Conservation (phyloP, 2,888 invertebrate species). For the Andrena marginata region DNA sequence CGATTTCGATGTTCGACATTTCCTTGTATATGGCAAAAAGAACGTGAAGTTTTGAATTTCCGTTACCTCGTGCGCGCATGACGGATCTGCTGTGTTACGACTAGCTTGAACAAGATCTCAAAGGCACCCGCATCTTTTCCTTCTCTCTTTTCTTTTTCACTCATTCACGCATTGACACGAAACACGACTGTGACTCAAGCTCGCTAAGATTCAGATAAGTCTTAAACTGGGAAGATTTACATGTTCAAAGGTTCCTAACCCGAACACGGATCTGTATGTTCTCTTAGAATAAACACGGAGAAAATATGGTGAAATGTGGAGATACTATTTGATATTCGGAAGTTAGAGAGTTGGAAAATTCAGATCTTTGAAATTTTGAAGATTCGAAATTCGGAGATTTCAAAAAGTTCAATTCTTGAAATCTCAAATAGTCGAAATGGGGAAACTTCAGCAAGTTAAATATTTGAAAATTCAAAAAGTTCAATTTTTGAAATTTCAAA, state of each 20-base stretch:
- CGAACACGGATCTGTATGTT: constrained; percentile 31
- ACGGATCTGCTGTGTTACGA: constrained; percentile 70
- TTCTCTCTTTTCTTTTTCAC: not conserved
- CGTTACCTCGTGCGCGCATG: constrained; percentile 41
- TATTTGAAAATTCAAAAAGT: too few species aligned
- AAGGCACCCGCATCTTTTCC: constrained; percentile 65
- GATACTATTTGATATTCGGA: not conserved
- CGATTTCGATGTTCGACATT: constrained; percentile 81
- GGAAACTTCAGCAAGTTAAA: too few species aligned
- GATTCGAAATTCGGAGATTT: too few species aligned
- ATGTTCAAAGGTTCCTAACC: constrained; percentile 21
- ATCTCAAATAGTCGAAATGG: too few species aligned
- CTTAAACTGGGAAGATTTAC: constrained; percentile 42
- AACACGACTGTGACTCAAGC: constrained; percentile 32
- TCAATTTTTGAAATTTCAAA: too few species aligned
- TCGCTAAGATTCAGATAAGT: constrained; percentile 26
- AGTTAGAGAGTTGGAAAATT: too few species aligned
- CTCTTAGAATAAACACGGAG: constrained; percentile 16
- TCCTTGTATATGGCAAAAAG: constrained; percentile 61
- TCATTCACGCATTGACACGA: constrained; percentile 12
- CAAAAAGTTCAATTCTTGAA: too few species aligned
- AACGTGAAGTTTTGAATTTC: constrained; percentile 44
- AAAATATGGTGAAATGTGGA: constrained; percentile 13
- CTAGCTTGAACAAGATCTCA: constrained; percentile 70
- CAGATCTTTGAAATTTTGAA: too few species aligned